phyloP scores from a whole-genome alignment of 2,888 invertebrate species.

The Ophion costatus region DNA sequence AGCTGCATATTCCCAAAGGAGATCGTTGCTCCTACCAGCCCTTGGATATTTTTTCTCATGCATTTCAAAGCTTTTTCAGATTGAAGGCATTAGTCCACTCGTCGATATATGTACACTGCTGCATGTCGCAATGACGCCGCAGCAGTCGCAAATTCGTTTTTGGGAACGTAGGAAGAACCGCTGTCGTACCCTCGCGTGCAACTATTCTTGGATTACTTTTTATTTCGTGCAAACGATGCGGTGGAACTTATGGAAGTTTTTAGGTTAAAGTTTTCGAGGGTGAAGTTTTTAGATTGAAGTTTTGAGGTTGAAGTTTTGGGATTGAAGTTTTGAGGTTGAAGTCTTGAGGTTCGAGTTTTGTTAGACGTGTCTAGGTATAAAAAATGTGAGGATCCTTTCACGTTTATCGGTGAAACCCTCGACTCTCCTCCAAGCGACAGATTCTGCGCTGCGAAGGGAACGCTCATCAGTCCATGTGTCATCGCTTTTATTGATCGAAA shows the following conservation, averaged over 20 bases:
- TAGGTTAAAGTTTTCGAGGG: neutral
- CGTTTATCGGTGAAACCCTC: neutral
- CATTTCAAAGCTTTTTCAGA: neutral
- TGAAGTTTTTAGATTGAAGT: no score
- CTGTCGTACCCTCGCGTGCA: neutral
- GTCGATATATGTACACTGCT: neutral
- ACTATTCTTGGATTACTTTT: slow-evolving; percentile 1
- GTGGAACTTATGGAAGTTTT: neutral
- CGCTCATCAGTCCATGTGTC: no score
- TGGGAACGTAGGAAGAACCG: neutral
- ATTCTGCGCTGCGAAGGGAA: no score
- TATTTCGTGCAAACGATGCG: neutral
- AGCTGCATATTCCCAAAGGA: neutral
- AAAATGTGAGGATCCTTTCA: neutral
- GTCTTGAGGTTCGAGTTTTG: neutral
- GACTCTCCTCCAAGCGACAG: no score
- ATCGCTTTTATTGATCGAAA: no score
- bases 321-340: no score
- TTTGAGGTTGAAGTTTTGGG: no score
- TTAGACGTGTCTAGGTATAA: neutral
- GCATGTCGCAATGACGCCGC: no score
- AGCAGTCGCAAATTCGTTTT: neutral
- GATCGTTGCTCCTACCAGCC: neutral
- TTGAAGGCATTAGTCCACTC: neutral
- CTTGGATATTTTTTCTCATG: neutral